Conservation (phyloP, 2,113 vertebrate genomes). For the Garra rufa region DNA sequence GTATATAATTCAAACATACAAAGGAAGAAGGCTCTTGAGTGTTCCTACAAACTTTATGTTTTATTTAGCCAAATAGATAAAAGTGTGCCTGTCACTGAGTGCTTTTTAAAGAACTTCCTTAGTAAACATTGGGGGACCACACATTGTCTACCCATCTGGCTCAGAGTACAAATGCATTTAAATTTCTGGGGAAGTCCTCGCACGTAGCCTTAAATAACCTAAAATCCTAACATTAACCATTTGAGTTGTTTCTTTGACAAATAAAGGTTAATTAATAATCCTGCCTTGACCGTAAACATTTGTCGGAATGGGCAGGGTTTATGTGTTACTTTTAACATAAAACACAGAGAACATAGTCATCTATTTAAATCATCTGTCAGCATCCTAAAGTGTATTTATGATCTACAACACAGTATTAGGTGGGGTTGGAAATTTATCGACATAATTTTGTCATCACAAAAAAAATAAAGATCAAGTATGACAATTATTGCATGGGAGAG, state of each 20-base stretch:
- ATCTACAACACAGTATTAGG: background rate
- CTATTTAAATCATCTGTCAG: too few relatives aligned
- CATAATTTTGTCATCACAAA: background rate
- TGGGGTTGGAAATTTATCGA: background rate
- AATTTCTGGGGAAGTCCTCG: constrained; percentile 35
- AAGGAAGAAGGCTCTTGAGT: constrained; percentile 19
- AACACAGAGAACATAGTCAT: too few relatives aligned
- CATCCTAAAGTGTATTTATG: background rate
- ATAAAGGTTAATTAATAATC: background rate
- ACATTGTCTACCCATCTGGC: constrained; percentile 56
- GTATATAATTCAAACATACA: constrained; percentile 16
- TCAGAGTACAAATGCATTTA: constrained; percentile 15
- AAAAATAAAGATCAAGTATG: background rate
- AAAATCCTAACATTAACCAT: background rate
- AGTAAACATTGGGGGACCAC: constrained; percentile 56
- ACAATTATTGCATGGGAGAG: background rate
- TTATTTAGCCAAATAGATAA: constrained; percentile 38
- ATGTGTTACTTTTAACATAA: too few relatives aligned
- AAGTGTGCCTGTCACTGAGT: constrained; percentile 39
- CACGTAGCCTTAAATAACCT: constrained; percentile 11
- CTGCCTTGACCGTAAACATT: background rate
- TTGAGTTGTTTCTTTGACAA: background rate
- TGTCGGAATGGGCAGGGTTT: background rate
- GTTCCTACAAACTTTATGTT: constrained; percentile 27
- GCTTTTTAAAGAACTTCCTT: constrained; percentile 55